A percentile compares a stretch with the other conserved stretches of the same genome.
Conservation (phyloP, 1,140 invertebrate species). For the Leguminivora glycinivorella region DNA sequence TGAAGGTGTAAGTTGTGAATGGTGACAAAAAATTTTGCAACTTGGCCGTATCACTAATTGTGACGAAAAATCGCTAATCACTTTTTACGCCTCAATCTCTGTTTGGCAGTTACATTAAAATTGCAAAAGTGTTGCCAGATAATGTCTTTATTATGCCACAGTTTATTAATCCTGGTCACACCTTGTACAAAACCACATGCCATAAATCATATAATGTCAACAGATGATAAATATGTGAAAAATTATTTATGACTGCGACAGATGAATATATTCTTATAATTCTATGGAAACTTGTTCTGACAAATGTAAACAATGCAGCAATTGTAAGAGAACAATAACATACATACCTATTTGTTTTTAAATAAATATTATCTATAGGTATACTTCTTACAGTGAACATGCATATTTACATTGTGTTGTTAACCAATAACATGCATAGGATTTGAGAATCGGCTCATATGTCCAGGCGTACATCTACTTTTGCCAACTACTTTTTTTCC, state of each 20-base stretch:
- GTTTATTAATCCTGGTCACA: slow-evolving; percentile 12
- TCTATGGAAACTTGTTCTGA: neutral
- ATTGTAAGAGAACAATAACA: neutral
- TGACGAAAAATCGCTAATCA: neutral
- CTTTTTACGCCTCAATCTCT: slow-evolving; percentile 1
- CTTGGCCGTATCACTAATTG: neutral
- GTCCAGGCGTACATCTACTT: too few species aligned
- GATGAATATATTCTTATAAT: neutral
- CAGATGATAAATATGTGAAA: slow-evolving; percentile 1
- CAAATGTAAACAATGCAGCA: neutral
- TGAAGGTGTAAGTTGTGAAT: neutral
- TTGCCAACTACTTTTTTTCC: too few species aligned
- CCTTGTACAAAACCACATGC: neutral
- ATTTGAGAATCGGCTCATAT: too few species aligned
- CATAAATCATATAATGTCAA: slow-evolving; percentile 1
- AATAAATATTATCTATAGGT: neutral
- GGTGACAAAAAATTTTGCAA: neutral
- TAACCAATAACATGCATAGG: too few species aligned
- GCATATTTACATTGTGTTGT: too few species aligned
- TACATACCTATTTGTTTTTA: neutral
- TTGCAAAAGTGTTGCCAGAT: slow-evolving; percentile 4
- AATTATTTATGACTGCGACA: neutral
- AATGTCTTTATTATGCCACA: slow-evolving; percentile 10
- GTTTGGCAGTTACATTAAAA: neutral
- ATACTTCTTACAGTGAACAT: too few species aligned